phyloP scores from a whole-genome alignment of 2,113 vertebrate genomes.

The Marmota monax region DNA sequence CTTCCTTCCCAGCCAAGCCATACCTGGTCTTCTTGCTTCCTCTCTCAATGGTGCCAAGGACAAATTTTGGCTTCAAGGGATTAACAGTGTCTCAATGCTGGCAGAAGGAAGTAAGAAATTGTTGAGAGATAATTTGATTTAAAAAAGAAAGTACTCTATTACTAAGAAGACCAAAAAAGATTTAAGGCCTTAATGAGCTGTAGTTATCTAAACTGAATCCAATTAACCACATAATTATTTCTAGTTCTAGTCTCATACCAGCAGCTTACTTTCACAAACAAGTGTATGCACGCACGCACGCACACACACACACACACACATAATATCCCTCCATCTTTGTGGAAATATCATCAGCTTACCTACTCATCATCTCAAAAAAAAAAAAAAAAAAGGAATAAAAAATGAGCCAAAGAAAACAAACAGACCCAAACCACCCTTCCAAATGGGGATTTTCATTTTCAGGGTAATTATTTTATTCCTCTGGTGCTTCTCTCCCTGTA shows the following conservation, averaged over 20 bases:
- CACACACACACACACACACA: background rate
- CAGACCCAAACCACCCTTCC: constrained; percentile 16
- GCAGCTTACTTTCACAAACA: constrained; percentile 1
- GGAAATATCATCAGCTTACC: constrained; percentile 72
- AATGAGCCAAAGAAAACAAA: constrained; percentile 44
- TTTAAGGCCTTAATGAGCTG: constrained; percentile 68
- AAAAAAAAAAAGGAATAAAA: background rate
- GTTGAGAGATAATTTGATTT: constrained; percentile 59
- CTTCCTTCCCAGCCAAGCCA: background rate
- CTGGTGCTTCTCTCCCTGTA: constrained; percentile 72
- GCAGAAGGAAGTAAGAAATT: constrained; percentile 40
- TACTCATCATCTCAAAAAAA: constrained; percentile 62
- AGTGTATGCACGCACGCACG: background rate
- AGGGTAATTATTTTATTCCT: constrained; percentile 80
- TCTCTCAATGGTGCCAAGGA: background rate
- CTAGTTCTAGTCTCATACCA: constrained; percentile 35
- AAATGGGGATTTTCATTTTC: constrained; percentile 75
- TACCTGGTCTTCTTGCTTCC: background rate
- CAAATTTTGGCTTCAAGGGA: constrained; percentile 5
- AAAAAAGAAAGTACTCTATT: constrained; percentile 59
- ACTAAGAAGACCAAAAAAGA: constrained; percentile 45
- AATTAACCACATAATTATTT: constrained; percentile 76
- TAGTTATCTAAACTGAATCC: constrained; percentile 70
- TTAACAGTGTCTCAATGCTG: background rate
- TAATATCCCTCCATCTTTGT: constrained; percentile 27